Evolutionary conservation across 2,113 vertebrate genomes (phyloP), one percentile per base, ranked within the genome.

Genomic region (Dermatemys mawii): DNA sequence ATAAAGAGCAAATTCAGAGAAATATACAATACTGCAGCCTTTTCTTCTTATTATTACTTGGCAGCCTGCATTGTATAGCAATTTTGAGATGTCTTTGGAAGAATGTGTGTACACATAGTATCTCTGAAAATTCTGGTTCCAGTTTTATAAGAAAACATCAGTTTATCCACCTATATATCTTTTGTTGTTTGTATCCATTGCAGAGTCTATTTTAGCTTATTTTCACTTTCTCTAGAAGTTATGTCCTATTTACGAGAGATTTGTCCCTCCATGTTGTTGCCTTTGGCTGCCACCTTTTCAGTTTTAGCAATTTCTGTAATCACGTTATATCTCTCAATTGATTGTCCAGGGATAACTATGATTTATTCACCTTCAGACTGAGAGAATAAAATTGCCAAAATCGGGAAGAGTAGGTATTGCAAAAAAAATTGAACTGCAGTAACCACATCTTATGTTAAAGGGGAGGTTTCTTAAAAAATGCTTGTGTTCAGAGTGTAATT

Each of bases 11-110:
- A 95, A 95, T 96, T 96, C 55, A 88, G 86, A 94, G 50, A 93
- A 90, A 93, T 91, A 92, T 21, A 90, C 79, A 91, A 22, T 38
- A 67, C 17, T 21, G 17, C 35, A 38, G 63, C 86, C 91, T 87
- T 86, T 93, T 57, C 75, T 97, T 97, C 95, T 93, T 93, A 94
- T 97, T 97, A 95, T 88, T 97, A 96, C 92, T 97, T 98, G 94
- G 84, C 84, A 54, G 54, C 81, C 91, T 96, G 81, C n/a, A 75
- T 51, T 92, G 93, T 5, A 55, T 83, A 95, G 91, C 53, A 41
- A 46, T 96, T 96, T 11, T 7, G 92, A 92, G 89, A 90, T 97
- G 86, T 89, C 91, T 96, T 97, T 96, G 96, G 87, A 97, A 81
- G 90, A 86, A n/a, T 86, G 51, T 93, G 80, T 78, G 87, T 93